phyloP scores from a whole-genome alignment of 2,888 invertebrate species.

The Drosophila tripunctata region DNA sequence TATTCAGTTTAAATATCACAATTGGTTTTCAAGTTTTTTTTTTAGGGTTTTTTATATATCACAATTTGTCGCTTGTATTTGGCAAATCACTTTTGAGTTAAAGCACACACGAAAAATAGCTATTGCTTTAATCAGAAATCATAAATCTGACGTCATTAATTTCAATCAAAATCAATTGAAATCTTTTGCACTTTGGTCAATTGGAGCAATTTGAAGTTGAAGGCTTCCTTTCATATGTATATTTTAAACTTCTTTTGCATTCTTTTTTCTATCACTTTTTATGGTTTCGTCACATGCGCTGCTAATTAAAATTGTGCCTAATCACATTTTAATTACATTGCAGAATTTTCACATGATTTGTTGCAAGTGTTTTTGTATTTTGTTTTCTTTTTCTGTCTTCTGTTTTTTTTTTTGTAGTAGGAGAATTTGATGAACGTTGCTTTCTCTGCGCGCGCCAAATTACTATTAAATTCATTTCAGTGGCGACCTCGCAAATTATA shows the following conservation, averaged over 20 bases:
- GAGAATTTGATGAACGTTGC: slow-evolving; percentile 57
- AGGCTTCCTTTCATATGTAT: slow-evolving; percentile 10
- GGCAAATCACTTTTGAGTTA: slow-evolving; percentile 24
- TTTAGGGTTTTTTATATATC: slow-evolving; percentile 53
- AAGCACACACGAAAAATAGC: slow-evolving; percentile 1
- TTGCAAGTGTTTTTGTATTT: slow-evolving; percentile 15
- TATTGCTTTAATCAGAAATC: slow-evolving; percentile 11
- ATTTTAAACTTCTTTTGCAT: slow-evolving; percentile 10
- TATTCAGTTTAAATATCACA: slow-evolving; percentile 61
- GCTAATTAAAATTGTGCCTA: slow-evolving; percentile 39
- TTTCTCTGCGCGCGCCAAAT: slow-evolving; percentile 77
- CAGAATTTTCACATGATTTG: slow-evolving; percentile 35
- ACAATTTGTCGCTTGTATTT: slow-evolving; percentile 33
- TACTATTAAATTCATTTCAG: slow-evolving; percentile 81
- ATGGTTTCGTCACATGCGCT: neutral
- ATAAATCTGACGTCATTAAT: slow-evolving; percentile 51
- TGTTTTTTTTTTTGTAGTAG: slow-evolving; percentile 25
- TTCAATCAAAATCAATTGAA: slow-evolving; percentile 62
- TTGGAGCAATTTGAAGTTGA: slow-evolving; percentile 29
- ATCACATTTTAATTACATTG: slow-evolving; percentile 49
- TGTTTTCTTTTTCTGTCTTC: neutral
- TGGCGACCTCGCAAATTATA: slow-evolving; percentile 82
- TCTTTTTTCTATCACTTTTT: neutral
- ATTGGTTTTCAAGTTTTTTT: slow-evolving; percentile 26
- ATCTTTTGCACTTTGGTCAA: slow-evolving; percentile 29